These are phyloP conservation scores for Trachythela sp. DNA, from an alignment of 64 coral and sea anemone genomes.

Conservation along the genomic window DNA sequence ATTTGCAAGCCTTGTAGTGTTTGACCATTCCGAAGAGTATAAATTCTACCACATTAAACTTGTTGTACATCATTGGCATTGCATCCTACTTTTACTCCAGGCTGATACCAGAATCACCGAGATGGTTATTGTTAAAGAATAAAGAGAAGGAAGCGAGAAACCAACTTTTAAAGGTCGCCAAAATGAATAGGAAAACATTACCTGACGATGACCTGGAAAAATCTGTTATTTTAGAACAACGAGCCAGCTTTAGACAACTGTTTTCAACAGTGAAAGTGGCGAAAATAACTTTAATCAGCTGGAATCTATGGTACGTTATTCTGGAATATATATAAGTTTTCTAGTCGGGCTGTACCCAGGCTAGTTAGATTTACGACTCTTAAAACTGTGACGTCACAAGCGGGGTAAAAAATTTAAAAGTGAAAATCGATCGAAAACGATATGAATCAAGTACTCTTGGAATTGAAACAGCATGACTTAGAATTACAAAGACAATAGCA, in stretches of 20 bases:
- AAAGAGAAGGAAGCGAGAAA: slow-evolving; percentile 2
- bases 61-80: background rate
- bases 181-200: background rate
- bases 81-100: background rate
- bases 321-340: too few species aligned
- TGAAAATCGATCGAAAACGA: too few species aligned
- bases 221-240: background rate
- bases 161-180: background rate
- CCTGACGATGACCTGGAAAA: background rate
- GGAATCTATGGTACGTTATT: background rate
- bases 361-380: too few species aligned
- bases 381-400: too few species aligned
- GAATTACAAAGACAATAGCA: too few species aligned
- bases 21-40: too few species aligned
- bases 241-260: background rate
- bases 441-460: too few species aligned
- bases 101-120: slow-evolving; percentile 4
- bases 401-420: too few species aligned
- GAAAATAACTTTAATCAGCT: background rate
- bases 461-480: too few species aligned
- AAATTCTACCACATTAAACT: background rate
- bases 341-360: too few species aligned
- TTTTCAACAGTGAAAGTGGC: background rate
- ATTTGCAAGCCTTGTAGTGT: too few species aligned
- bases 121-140: background rate